Evolutionary conservation across 2,797 vertebrate genomes (phyloP).

Genomic region (Morelia viridis): DNA sequence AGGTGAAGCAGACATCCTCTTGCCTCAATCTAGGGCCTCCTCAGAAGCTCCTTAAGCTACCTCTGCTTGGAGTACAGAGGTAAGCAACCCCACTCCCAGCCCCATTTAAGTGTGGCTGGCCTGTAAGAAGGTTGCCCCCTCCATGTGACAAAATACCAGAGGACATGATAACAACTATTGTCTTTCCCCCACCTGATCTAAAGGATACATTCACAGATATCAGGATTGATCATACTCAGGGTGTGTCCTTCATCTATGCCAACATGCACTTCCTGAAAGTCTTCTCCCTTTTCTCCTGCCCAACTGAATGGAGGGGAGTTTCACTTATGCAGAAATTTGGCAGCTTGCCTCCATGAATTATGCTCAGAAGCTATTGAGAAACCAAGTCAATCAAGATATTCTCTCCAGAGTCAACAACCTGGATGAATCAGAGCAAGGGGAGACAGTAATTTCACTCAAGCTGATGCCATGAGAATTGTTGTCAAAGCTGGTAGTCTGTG

Average conservation of each 20-base stretch:
- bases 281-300: background rate
- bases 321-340: constrained; percentile 4
- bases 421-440: constrained; percentile 13
- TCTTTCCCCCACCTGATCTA: background rate
- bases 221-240: background rate
- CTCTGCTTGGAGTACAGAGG: background rate
- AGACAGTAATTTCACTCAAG: constrained; percentile 39
- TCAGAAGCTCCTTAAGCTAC: background rate
- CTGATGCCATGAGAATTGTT: constrained; percentile 25
- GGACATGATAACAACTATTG: background rate
- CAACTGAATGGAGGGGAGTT: accelerated
- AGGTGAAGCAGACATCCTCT: background rate
- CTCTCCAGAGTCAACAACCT: constrained; percentile 16
- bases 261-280: background rate
- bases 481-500: constrained; percentile 42
- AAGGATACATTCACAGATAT: background rate
- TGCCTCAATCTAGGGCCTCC: background rate
- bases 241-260: background rate
- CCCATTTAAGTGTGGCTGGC: background rate
- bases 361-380: background rate
- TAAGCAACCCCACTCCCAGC: background rate
- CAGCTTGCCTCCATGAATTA: background rate
- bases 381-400: constrained; percentile 30
- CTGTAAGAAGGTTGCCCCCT: too few species aligned
- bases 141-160: background rate